A percentile compares a stretch with the other conserved stretches of the same genome.
These are phyloP conservation scores for Gymnodraco acuticeps DNA, from an alignment of 2,797 vertebrate species.

Conservation along the genomic window DNA sequence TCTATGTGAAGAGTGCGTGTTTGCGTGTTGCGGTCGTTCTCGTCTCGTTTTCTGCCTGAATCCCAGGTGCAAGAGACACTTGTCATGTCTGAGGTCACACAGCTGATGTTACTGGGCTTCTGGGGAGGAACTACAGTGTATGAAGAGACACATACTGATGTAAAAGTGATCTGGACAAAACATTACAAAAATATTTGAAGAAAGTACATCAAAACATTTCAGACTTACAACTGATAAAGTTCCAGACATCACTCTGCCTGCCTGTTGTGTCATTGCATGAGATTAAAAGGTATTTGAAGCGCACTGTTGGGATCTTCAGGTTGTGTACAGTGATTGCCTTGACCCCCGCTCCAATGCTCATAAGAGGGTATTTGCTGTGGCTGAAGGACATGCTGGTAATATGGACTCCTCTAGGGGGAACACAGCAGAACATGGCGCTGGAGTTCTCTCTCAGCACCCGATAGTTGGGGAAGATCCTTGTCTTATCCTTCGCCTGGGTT, in stretches of 20 bases:
- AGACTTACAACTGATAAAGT: conserved; percentile 72
- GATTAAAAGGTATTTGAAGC: background rate
- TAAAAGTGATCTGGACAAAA: background rate
- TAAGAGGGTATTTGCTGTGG: background rate
- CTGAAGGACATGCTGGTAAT: conserved; percentile 49
- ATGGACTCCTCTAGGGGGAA: conserved; percentile 49
- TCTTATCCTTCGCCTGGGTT: background rate
- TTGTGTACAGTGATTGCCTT: conserved; percentile 61
- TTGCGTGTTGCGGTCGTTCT: accelerated
- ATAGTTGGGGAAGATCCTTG: conserved; percentile 45
- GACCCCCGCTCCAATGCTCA: conserved; percentile 51
- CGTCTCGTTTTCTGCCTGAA: conserved; percentile 30
- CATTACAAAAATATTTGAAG: background rate
- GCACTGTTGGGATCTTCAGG: background rate
- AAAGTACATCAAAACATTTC: background rate
- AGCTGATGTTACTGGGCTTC: conserved; percentile 71
- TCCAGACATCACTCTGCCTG: accelerated
- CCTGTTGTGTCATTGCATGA: conserved; percentile 19
- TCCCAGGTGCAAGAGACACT: conserved; percentile 67
- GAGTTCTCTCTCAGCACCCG: conserved; percentile 62
- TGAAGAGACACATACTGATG: background rate
- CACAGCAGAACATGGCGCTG: conserved; percentile 70
- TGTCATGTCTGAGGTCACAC: conserved; percentile 65
- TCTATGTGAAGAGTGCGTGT: conserved; percentile 59
- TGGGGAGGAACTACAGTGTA: conserved; percentile 68